Evolutionary conservation across 2,113 vertebrate genomes (phyloP), one percentile per base, ranked within the genome.

Genomic region (Uria lomvia): DNA sequence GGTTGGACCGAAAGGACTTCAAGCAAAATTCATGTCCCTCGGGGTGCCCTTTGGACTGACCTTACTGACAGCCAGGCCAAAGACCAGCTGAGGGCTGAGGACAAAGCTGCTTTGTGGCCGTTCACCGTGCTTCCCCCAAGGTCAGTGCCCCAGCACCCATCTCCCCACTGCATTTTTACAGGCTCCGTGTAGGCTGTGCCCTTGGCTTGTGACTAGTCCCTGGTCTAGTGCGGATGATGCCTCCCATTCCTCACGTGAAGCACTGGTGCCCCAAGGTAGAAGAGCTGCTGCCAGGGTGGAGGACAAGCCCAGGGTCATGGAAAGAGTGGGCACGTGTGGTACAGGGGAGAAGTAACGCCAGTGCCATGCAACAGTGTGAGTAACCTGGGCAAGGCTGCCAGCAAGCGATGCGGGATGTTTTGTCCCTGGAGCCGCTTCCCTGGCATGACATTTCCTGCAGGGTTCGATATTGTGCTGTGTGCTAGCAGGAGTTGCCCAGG

Each of bases 381-480:
- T 10, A 60, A 32, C 29, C 29, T 14, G 6, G 70, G 42, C 52
- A 38, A 45, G 58, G 52, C 63, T 66, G 20, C 53, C 20, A 45
- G n/a, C 15, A 20, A 29, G 43, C 3, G 5, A 50, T 22, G 34
- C 47, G 47, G 34, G 36, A 34, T 30, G 30, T 70, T 13, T 65
- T 32, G 50, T 73, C 34, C 30, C 56, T 42, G 65, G 34, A 60
- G 32, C 8, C 2, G 0, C 34, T 82, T 86, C 34, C 38, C 15
- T 7, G 1, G 27, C 23, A 1, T 9, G 18, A 19, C 27, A 6
- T 18, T 30, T 38, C n/a, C 50, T 1, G 3, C 42, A 49, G 77
- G 62, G 30, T 26, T 52, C 26, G 27, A 21, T 42, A 14, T 8
- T 0, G 0, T 45, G 49, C 53, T 11, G 17, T 3, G 11, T 50